Evolutionary conservation across 2,113 vertebrate genomes (phyloP), one percentile per base, ranked within the genome.

Genomic region (Oreochromis aureus): DNA sequence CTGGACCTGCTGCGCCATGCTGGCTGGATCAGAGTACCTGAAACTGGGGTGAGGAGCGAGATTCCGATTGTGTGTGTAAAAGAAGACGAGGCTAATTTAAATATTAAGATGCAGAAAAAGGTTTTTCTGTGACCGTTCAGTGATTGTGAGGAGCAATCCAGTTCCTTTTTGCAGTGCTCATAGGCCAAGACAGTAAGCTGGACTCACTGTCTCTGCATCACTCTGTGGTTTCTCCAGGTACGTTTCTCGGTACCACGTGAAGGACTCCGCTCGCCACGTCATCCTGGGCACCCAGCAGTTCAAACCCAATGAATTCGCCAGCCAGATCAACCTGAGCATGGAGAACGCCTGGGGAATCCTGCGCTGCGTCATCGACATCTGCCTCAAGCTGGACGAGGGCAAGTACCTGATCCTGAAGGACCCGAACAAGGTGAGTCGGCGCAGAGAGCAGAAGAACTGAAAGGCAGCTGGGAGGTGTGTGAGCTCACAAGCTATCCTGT

Each of bases 381-480:
- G 99, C 96, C 99, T 98, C 97, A 99, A 98, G 86, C 97, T 99
- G 95, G 98, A 99, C 10, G 98, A 99, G 96, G 99, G 99, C 82
- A 99, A 99, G 89, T 99, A 99, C 96, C 98, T 99, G 89, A 99
- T 99, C 96, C 97, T 99, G 66, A 99, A 99, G 94, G 99, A 99
- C 95, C 99, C 99, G 91, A 99, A 99, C 96, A 99, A 99, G 97
- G 97, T 97, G 89, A 96, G 96, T 3, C 30, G 1, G 2, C 41
- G 2, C 59, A 2, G n/a, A 22, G 9, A 4, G 6, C 69, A 53
- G n/a, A 24, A 10, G 19, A 34, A 7, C 12, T 41, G 5, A 27
- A 41, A 18, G 16, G 4, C 19, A 8, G 53, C 5, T 6, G 24
- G 5, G 3, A 12, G 61, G 4, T 16, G 46, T 11, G 15, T 19